These are phyloP conservation scores for Polymixis flavicincta DNA, from an alignment of 2,888 invertebrate genomes.

Conservation along the genomic window DNA sequence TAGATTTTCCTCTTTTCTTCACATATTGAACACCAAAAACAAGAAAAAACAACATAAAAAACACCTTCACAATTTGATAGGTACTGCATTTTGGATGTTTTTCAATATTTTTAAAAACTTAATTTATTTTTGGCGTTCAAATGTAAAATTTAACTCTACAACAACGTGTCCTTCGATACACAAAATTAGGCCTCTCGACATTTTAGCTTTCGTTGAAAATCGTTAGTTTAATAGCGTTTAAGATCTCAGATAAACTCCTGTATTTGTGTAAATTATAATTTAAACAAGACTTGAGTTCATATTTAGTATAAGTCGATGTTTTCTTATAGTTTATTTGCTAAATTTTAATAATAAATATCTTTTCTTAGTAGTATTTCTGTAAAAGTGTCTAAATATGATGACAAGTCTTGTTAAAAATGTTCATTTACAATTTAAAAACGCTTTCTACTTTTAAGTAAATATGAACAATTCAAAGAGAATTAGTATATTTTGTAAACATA, in stretches of 20 bases:
- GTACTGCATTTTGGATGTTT: background rate
- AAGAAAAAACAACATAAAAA: background rate
- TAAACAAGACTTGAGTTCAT: conserved; percentile 59
- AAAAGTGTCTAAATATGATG: conserved; percentile 67
- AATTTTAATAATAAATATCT: conserved; percentile 45
- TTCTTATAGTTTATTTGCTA: conserved; percentile 22
- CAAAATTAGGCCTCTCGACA: conserved; percentile 75
- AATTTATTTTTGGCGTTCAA: conserved; percentile 29
- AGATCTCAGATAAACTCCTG: conserved; percentile 51
- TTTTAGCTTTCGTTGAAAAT: conserved; percentile 72
- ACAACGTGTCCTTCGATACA: conserved; percentile 71
- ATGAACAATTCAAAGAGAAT: conserved; percentile 70
- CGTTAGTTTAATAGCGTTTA: conserved; percentile 57
- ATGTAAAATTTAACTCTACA: conserved; percentile 56
- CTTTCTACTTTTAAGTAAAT: conserved; percentile 61
- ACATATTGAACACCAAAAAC: conserved; percentile 28
- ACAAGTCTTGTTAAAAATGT: conserved; percentile 72
- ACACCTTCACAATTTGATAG: background rate
- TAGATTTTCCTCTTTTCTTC: conserved; percentile 18
- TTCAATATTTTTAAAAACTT: background rate
- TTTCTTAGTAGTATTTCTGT: conserved; percentile 21
- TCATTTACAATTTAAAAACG: conserved; percentile 57
- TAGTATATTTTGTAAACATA: conserved; percentile 69
- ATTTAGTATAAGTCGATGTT: conserved; percentile 27
- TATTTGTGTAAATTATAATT: conserved; percentile 59